phyloP scores from a whole-genome alignment of 2,113 vertebrate genomes.

The Poeciliopsis occidentalis region DNA sequence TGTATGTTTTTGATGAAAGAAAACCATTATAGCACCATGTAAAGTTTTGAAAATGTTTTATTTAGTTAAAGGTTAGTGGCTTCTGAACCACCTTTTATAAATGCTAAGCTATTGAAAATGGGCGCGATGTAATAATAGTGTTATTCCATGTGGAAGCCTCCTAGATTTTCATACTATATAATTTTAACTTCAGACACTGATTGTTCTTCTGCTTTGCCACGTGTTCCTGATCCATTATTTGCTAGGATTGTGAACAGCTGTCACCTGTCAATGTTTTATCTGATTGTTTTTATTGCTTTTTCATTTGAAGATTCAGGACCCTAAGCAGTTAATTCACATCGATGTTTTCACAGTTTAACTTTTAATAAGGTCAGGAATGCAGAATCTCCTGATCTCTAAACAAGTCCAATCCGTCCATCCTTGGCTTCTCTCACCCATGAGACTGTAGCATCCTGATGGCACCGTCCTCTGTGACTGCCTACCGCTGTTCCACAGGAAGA shows the following conservation, averaged over 20 bases:
- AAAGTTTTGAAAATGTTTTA: too few species aligned
- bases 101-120: too few species aligned
- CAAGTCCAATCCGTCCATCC: conserved; percentile 9
- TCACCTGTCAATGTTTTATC: neutral
- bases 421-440: conserved; percentile 25
- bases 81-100: neutral
- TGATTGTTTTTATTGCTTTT: neutral
- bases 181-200: neutral
- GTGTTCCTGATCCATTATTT: neutral
- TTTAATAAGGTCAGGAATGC: conserved; percentile 11
- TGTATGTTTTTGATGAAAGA: too few species aligned
- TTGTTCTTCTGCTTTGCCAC: neutral
- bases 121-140: too few species aligned
- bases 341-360: conserved; percentile 11
- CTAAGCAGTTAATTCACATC: neutral
- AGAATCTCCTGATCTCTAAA: conserved; percentile 9
- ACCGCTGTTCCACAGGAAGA: conserved; percentile 54
- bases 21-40: too few species aligned
- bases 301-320: neutral
- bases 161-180: neutral
- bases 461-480: conserved; percentile 28
- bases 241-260: too few species aligned
- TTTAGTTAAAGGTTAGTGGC: too few species aligned
- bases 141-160: too few species aligned
- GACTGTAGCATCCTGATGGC: conserved; percentile 20